phyloP scores from a whole-genome alignment of 2,113 vertebrate genomes.

The Gadus macrocephalus region DNA sequence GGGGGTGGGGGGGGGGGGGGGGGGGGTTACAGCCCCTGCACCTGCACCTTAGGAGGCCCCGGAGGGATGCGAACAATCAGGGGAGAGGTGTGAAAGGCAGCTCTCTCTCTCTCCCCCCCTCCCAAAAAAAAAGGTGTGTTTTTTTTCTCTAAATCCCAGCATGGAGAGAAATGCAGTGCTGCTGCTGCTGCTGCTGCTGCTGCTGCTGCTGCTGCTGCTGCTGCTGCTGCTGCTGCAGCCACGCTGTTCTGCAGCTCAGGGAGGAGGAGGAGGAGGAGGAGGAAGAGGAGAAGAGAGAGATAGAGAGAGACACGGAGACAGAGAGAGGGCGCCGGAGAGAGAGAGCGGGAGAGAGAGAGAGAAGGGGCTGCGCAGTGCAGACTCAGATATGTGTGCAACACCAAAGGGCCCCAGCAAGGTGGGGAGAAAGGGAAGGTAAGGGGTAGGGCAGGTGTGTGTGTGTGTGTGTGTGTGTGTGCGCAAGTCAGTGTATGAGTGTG shows the following conservation, averaged over 20 bases:
- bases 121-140: conserved; percentile 3
- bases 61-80: too few species aligned
- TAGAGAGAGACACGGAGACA: background rate
- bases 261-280: conserved; percentile 50
- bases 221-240: conserved; percentile 21
- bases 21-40: too few species aligned
- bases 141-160: conserved; percentile 43
- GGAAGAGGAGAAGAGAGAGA: conserved; percentile 32
- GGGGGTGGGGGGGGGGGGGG: background rate
- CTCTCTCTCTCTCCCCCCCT: too few species aligned
- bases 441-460: background rate
- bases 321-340: background rate
- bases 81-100: too few species aligned
- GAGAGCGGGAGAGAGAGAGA: background rate
- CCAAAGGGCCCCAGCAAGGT: conserved; percentile 54
- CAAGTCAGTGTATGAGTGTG: too few species aligned
- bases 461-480: too few species aligned
- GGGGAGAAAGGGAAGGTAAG: conserved; percentile 7
- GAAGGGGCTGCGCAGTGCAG: conserved; percentile 58
- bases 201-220: conserved; percentile 48
- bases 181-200: conserved; percentile 38
- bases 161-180: conserved; percentile 42
- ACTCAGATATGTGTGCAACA: conserved; percentile 64
- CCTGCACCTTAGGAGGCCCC: too few species aligned
- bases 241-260: conserved; percentile 54